phyloP scores from a whole-genome alignment of 2,113 vertebrate species.

The Labeo catla region DNA sequence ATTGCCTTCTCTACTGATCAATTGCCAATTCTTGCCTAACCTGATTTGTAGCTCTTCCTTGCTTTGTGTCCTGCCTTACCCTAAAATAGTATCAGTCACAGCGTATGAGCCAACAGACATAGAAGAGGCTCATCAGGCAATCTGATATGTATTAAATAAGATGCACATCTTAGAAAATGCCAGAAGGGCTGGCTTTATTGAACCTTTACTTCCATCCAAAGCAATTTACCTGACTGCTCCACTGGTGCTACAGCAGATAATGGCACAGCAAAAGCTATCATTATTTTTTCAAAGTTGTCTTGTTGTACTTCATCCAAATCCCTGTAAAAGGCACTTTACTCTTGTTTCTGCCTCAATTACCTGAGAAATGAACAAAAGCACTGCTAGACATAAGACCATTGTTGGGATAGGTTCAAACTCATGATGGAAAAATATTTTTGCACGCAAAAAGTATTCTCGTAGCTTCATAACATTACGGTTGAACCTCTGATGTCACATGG shows the following conservation, averaged over 20 bases:
- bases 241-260: neutral
- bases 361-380: neutral
- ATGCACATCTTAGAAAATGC: neutral
- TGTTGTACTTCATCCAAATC: neutral
- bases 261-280: neutral
- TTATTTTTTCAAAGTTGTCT: neutral
- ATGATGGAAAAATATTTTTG: too few species aligned
- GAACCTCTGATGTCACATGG: too few species aligned
- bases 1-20: neutral
- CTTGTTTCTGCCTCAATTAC: neutral
- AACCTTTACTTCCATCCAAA: neutral
- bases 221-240: conserved; percentile 15
- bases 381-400: neutral
- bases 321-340: neutral
- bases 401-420: neutral
- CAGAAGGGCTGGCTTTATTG: neutral
- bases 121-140: neutral
- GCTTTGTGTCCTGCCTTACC: neutral
- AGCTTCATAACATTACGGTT: too few species aligned
- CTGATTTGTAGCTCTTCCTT: neutral
- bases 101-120: neutral
- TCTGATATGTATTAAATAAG: neutral
- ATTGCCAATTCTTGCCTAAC: neutral
- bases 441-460: too few species aligned
- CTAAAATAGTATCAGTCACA: neutral